A percentile compares a stretch with the other conserved stretches of the same genome.
phyloP scores from a whole-genome alignment of 2,113 vertebrate genomes.

The Centropus unirufus region DNA sequence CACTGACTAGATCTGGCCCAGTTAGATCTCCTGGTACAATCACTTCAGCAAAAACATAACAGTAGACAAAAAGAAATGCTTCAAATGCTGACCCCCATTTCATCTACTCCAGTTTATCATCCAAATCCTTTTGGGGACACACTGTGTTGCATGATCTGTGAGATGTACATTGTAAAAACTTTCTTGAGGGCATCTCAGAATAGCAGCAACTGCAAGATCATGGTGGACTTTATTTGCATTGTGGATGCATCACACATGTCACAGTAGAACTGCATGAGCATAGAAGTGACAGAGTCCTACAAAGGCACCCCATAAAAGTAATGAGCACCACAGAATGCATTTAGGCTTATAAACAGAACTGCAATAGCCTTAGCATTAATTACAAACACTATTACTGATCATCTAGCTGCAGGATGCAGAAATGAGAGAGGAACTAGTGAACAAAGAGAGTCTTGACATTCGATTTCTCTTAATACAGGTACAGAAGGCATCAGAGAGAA shows the following conservation, averaged over 20 bases:
- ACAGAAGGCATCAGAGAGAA: constrained; percentile 23
- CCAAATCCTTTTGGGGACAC: not conserved
- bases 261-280: not conserved
- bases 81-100: not conserved
- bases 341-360: not conserved
- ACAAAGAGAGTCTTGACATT: constrained; percentile 61
- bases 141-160: not conserved
- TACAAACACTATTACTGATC: not conserved
- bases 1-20: not conserved
- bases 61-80: not conserved
- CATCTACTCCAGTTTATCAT: not conserved
- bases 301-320: not conserved
- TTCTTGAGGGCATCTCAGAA: not conserved
- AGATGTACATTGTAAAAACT: not conserved
- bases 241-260: not conserved
- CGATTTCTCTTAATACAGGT: not conserved
- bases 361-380: not conserved
- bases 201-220: not conserved
- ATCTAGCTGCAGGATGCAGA: not conserved
- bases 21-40: not conserved
- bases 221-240: not conserved
- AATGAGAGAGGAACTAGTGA: not conserved
- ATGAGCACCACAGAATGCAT: not conserved
- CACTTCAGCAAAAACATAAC: not conserved
- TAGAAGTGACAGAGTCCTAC: not conserved